Base-by-base conservation (phyloP, 2,113 vertebrate species). In the Pyrgilauda ruficollis region DNA sequence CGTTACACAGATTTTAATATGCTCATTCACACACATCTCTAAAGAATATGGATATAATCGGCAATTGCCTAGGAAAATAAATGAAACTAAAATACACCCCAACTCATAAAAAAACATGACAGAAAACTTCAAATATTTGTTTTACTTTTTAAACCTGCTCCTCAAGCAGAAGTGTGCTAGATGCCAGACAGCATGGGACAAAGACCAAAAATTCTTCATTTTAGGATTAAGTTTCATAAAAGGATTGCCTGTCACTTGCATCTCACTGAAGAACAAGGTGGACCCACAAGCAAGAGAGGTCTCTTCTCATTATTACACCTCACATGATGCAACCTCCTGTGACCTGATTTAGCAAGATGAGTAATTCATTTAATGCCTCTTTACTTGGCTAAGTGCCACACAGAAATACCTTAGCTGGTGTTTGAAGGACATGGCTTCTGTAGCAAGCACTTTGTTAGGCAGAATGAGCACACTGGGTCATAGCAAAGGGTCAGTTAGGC, bases 1-100 rank as follows among this genome's bases (percentile, higher is more conserved):
- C 1, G 14, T 56, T 94, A 91, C 77, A 89, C 41, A 87, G 77
- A 52, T 88, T 90, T 95, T 92, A 94, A 72, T 92, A 70, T 52
- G 56, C 73, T 5, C 0, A 31, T 69, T 91, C 74, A 82, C 66
- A 85, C n/a, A 82, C 7, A 33, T 87, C 91, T 90, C 89, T 76
- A 66, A 91, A 93, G 70, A 91, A 41, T 83, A 83, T 5, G 18
- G 37, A 30, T 76, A 49, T 95, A 68, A 67, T 73, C 73, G 35
- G 33, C 47, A 83, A 94, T 69, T 87, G 63, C 72, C 44, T 96
- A 74, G 83, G 63, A 96, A 96, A 88, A 78, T 33, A 79, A 69
- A 84, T 2, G 13, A 89, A 91, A 73, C 21, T 73, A 88, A 93
- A 90, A 93, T 39, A 66, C 9, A 62, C 11, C 18, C 50, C 90